Evolutionary conservation across 2,888 invertebrate species (phyloP).

Genomic region (Ferrisia virgata): DNA sequence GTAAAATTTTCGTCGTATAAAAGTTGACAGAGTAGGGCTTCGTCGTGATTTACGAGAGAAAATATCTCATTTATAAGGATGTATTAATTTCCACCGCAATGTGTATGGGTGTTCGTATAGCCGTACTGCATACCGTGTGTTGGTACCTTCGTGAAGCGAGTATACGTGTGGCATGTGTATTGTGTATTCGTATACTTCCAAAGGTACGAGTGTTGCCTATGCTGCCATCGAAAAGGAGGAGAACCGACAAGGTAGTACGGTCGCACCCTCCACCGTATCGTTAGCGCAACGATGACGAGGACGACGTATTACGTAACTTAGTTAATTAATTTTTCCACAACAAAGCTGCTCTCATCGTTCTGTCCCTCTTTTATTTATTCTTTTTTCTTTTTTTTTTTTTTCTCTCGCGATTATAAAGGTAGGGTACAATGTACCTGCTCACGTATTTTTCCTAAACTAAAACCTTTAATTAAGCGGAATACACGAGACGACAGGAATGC

Average conservation of each 20-base stretch:
- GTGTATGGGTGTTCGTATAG: too few species aligned
- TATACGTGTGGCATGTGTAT: too few species aligned
- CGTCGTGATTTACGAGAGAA: background rate
- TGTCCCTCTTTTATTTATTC: background rate
- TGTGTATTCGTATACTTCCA: too few species aligned
- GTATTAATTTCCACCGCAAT: background rate
- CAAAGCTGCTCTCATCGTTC: background rate
- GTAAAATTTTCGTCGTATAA: background rate
- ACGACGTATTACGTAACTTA: background rate
- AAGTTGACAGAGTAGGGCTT: background rate
- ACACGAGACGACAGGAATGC: too few species aligned
- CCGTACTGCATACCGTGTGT: too few species aligned
- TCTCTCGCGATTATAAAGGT: background rate
- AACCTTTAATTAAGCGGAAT: background rate
- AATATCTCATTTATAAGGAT: slow-evolving; percentile 1
- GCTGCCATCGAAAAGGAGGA: background rate
- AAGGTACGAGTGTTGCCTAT: too few species aligned
- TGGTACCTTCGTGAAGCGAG: background rate
- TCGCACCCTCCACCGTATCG: too few species aligned
- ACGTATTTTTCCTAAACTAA: too few species aligned
- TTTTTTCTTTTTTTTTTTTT: background rate
- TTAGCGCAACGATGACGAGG: background rate
- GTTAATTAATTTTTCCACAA: slow-evolving; percentile 5
- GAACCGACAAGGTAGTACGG: background rate
- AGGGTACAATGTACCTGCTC: too few species aligned